Evolutionary conservation across 1,140 invertebrate genomes (phyloP).

Genomic region (Ceratitis capitata): DNA sequence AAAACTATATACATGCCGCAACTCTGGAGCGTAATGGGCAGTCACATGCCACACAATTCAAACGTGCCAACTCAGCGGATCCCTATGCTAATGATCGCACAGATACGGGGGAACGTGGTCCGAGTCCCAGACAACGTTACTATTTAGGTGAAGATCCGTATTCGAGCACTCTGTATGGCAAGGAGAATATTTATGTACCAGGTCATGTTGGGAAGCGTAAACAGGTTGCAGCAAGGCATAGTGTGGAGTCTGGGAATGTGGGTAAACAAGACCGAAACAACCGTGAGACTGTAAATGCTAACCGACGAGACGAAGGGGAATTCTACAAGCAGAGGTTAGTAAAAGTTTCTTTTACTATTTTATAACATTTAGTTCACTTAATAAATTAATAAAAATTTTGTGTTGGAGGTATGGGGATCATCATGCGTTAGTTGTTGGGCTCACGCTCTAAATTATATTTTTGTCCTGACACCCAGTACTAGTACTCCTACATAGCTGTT

Average conservation of each 20-base stretch:
- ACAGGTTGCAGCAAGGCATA: neutral
- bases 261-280: neutral
- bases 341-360: no score
- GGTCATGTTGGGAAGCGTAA: slow-evolving; percentile 38
- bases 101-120: slow-evolving; percentile 55
- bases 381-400: neutral
- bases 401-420: neutral
- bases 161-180: slow-evolving; percentile 80
- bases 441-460: no score
- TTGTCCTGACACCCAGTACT: no score
- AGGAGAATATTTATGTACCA: slow-evolving; percentile 78
- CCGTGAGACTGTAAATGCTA: neutral
- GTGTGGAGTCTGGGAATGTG: neutral
- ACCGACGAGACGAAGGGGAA: slow-evolving; percentile 22
- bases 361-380: no score
- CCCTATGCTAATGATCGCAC: slow-evolving; percentile 44
- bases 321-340: neutral
- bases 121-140: slow-evolving; percentile 75
- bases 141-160: slow-evolving; percentile 86
- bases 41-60: slow-evolving; percentile 47
- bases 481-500: no score
- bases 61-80: slow-evolving; percentile 49
- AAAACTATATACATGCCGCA: slow-evolving; percentile 12
- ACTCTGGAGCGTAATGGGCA: neutral
- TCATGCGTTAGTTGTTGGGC: no score